Evolutionary conservation across 2,797 vertebrate genomes (phyloP).

Genomic region (Pangasius krempfi): DNA sequence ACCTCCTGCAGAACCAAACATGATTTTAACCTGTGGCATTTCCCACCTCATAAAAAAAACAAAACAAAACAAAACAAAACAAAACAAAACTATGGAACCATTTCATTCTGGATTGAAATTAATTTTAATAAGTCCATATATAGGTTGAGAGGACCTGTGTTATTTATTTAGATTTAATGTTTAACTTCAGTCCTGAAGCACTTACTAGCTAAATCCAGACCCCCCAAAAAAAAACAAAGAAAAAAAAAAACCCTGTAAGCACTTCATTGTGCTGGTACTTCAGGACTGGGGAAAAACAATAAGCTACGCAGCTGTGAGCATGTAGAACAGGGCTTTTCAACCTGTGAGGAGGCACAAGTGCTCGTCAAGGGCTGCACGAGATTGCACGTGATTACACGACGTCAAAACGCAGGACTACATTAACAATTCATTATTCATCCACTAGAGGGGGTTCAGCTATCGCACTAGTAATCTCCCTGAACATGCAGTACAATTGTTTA

Average conservation of each 20-base stretch:
- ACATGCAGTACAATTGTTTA: background rate
- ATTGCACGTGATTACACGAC: conserved; percentile 1
- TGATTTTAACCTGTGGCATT: background rate
- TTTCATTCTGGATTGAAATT: background rate
- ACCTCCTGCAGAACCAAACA: conserved; percentile 80
- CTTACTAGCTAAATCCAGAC: background rate
- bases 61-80: no score
- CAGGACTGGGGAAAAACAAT: background rate
- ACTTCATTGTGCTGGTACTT: background rate
- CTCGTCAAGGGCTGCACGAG: conserved; percentile 6
- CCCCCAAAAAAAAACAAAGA: no score
- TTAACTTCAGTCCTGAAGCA: background rate
- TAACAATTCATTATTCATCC: conserved; percentile 12
- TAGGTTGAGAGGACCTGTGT: background rate
- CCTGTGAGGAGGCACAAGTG: background rate
- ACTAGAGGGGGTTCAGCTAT: background rate
- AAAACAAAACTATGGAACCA: background rate
- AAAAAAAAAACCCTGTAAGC: no score
- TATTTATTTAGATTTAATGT: background rate
- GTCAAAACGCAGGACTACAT: background rate
- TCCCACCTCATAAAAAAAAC: background rate
- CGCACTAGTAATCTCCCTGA: background rate
- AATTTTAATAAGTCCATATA: background rate
- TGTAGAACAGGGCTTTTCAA: background rate
- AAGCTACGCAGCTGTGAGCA: background rate